These are phyloP conservation scores for Erythrocercus mccallii DNA, from an alignment of 2,113 vertebrate genomes.

Conservation along the genomic window DNA sequence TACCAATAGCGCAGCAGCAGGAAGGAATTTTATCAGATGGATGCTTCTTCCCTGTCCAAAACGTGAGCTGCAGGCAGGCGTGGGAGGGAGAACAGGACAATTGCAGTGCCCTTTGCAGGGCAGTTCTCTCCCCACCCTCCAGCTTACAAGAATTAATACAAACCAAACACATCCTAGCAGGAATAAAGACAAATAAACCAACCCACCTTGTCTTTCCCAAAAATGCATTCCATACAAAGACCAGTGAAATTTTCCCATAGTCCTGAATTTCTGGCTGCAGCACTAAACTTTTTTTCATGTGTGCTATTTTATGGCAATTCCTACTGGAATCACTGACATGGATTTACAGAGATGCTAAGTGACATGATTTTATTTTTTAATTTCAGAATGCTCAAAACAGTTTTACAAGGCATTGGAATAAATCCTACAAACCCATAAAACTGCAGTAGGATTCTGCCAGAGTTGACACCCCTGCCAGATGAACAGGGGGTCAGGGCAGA, in stretches of 20 bases:
- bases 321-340: background rate
- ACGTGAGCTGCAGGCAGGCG: background rate
- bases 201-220: background rate
- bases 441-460: background rate
- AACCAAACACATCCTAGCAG: background rate
- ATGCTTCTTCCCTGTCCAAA: background rate
- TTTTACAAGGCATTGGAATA: background rate
- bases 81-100: background rate
- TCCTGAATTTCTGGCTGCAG: background rate
- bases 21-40: background rate
- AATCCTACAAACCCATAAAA: background rate
- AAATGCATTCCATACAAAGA: background rate
- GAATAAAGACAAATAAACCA: background rate
- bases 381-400: background rate
- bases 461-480: background rate
- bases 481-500: background rate
- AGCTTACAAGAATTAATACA: background rate
- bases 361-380: background rate
- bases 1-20: background rate
- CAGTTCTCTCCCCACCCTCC: background rate
- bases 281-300: background rate
- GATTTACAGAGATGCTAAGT: background rate
- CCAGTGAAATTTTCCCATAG: background rate
- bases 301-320: background rate
- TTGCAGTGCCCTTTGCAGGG: background rate